Percentiles rank a stretch among this genome's conserved stretches.
Conservation (phyloP, 2,113 vertebrate genomes). For the Hyla sarda region DNA sequence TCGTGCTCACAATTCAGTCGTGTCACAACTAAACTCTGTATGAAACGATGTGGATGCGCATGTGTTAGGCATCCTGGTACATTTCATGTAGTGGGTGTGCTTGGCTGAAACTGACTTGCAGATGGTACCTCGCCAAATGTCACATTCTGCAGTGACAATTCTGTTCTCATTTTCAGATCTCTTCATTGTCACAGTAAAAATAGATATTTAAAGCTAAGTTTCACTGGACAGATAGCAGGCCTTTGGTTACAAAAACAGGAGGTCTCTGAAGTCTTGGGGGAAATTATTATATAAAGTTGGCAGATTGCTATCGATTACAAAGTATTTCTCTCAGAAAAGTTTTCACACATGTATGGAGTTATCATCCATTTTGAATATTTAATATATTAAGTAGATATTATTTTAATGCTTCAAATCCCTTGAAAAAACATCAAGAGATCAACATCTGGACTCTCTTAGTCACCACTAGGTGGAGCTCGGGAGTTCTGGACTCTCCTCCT, state of each 20-base stretch:
- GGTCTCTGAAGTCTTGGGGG: background rate
- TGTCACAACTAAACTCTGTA: background rate
- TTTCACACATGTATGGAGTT: too few species aligned
- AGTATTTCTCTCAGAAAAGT: background rate
- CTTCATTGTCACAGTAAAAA: slow-evolving; percentile 15
- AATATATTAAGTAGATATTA: too few species aligned
- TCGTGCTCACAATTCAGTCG: background rate
- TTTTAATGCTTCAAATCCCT: too few species aligned
- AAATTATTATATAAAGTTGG: background rate
- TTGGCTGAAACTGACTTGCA: slow-evolving; percentile 39
- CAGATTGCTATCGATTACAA: background rate
- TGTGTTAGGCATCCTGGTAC: slow-evolving; percentile 27
- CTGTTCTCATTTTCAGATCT: background rate
- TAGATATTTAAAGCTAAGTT: background rate
- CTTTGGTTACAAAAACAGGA: background rate
- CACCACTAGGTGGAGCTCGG: too few species aligned
- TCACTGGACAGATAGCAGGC: too few species aligned
- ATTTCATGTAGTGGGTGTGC: slow-evolving; percentile 9
- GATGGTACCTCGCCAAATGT: slow-evolving; percentile 38
- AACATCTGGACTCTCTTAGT: too few species aligned
- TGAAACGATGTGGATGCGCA: background rate
- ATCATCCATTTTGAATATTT: too few species aligned
- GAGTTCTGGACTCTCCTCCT: too few species aligned
- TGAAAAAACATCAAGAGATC: too few species aligned
- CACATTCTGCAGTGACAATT: slow-evolving; percentile 9